Evolutionary conservation across 2,797 vertebrate species (phyloP).

Genomic region (Rousettus madagascariensis): DNA sequence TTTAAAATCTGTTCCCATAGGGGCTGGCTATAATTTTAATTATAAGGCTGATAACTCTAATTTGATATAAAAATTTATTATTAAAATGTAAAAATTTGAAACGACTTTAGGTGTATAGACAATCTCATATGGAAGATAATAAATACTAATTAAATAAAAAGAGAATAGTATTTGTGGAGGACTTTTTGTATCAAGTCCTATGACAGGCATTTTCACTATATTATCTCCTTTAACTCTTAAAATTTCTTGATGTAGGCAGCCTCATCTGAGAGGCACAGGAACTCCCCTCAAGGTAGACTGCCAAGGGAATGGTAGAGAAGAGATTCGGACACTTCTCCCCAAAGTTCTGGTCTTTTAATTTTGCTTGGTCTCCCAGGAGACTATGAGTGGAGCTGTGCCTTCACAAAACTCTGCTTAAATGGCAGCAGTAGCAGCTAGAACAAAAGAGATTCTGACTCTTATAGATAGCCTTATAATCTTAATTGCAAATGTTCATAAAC

Average conservation of each 20-base stretch:
- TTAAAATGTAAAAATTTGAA: constrained; percentile 24
- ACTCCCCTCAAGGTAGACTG: background rate
- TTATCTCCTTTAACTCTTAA: background rate
- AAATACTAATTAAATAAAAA: constrained; percentile 1
- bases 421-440: background rate
- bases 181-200: background rate
- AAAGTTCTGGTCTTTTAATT: background rate
- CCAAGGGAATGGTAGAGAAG: background rate
- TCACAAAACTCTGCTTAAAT: background rate
- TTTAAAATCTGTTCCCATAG: background rate
- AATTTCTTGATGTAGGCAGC: background rate
- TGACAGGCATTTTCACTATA: background rate
- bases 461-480: background rate
- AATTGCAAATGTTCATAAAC: background rate
- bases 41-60: background rate
- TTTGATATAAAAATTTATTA: background rate
- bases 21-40: constrained; percentile 1
- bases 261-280: background rate
- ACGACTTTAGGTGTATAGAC: background rate
- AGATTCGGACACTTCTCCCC: background rate
- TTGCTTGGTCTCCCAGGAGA: background rate
- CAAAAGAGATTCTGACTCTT: background rate
- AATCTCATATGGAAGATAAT: background rate
- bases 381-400: background rate
- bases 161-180: background rate